A percentile compares a stretch with the other conserved stretches of the same genome.
phyloP scores from a whole-genome alignment of 2,797 vertebrate genomes.

The Paratrypauchen microcephalus region DNA sequence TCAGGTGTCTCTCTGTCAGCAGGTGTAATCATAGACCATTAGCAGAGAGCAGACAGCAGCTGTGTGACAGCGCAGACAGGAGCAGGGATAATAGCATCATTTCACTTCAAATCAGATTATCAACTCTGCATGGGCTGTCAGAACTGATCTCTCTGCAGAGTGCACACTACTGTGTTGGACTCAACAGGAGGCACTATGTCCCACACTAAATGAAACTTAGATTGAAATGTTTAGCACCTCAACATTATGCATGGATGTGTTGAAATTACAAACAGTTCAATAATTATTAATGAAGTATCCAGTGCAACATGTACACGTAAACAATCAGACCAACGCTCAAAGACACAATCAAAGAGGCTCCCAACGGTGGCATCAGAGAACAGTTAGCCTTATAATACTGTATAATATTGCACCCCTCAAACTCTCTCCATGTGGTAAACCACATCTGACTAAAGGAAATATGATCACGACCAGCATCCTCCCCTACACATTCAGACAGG shows the following conservation, averaged over 20 bases:
- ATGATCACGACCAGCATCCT: too few species aligned
- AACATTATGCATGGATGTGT: not conserved
- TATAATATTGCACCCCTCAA: too few species aligned
- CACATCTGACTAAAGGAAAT: too few species aligned
- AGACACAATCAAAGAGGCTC: too few species aligned
- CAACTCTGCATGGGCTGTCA: conserved; percentile 4
- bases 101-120: conserved; percentile 5
- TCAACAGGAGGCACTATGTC: not conserved
- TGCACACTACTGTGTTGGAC: not conserved
- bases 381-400: too few species aligned
- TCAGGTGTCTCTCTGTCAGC: not conserved
- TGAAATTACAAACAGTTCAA: not conserved
- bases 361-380: too few species aligned
- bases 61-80: not conserved
- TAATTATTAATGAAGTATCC: not conserved
- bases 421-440: too few species aligned
- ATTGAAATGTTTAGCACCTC: not conserved
- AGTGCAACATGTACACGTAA: too few species aligned
- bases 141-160: not conserved
- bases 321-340: too few species aligned
- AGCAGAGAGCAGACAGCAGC: not conserved
- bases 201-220: not conserved
- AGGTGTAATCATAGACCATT: not conserved
- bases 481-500: too few species aligned
- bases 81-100: not conserved